Evolutionary conservation across 2,888 invertebrate species (phyloP), one percentile per base, ranked within the genome.

Genomic region (Conus canariensis): DNA sequence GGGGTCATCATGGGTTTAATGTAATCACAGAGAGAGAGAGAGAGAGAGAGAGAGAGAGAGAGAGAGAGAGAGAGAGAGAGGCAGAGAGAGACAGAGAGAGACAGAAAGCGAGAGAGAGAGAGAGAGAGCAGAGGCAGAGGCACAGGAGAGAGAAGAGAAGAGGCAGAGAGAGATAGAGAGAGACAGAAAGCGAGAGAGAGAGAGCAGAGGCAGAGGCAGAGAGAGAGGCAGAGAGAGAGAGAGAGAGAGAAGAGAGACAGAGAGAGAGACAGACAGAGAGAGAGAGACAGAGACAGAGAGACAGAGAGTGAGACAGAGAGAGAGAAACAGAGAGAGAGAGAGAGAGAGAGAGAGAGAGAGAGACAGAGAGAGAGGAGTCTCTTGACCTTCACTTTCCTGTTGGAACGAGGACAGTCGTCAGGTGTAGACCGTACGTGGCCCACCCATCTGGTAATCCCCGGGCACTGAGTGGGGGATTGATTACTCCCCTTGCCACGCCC

Each of bases 61-160:
- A 30, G 30, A 30, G 80, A 80, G 80, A 80, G 30, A 80, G 80
- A 80, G 30, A 25, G 30, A 80, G 80, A 80, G 30, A 80, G 80
- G 25, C n/a, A 25, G 8, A 19, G 19, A 9, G 19, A 6, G 30
- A n/a, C n/a, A 6, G 9, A 25, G 80, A 16, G 30, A 25, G 80
- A 5, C 4, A 16, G 80, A 80, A 10, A 82, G 56, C 56, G 56
- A 56, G 45, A 82, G 82, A 82, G 56, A 82, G 56, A 82, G 56
- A 58, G 19, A 58, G n/a, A n/a, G n/a, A n/a, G n/a, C n/a, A n/a
- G n/a, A n/a, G n/a, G n/a, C n/a, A 64, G 30, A 80, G 16, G 25
- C 0, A 80, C 25, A 77, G 30, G 6, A 80, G 30, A 80, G 8
- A 80, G 30, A 80, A 77, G 77, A 77, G 77, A n/a, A 77, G 77